Base-by-base conservation (phyloP, 2,888 invertebrate species). In the Drosophila recens region DNA sequence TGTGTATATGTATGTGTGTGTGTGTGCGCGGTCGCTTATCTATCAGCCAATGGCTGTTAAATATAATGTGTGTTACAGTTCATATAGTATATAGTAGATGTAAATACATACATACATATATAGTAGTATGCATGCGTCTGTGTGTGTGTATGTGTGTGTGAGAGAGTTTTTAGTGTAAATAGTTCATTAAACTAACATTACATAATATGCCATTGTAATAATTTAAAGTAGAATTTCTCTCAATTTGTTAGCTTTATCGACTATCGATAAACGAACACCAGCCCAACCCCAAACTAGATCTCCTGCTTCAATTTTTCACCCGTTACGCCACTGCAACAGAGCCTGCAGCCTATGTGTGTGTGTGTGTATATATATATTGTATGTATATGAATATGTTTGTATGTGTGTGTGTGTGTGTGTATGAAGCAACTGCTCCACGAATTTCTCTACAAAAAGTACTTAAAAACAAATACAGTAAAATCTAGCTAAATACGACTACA, bases 401-500 rank as follows among this genome's bases (percentile, higher is more conserved):
- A 11, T 57, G 15, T 56, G 17, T 53, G 6, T 76, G 30, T 58
- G 15, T 59, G 51, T 62, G 72, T 58, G 54, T 78, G 66, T 61
- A 57, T 61, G 74, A 42, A 15, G 36, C 45, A 20, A 36, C 38
- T 52, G 58, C 51, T 58, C 46, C 65, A 51, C 52, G 34, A 77
- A 80, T 80, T 77, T 80, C 46, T 59, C 76, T 77, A 76, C 76
- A 76, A 80, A 80, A 80, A 49, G 72, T 76, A 63, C 72, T 80
- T 77, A 71, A 51, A 73, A 80, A 61, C 49, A 59, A 66, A 52
- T 59, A 71, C 67, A 67, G 58, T 77, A 61, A 71, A 80, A 80
- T 80, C 76, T 77, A 77, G 77, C 76, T 77, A 77, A 51, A 80
- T 77, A 77, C 77, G 72, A 76, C 80, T 77, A 71, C 48, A 75